These are phyloP conservation scores for Nemurella pictetii DNA, from an alignment of 2,888 invertebrate genomes.

Conservation along the genomic window DNA sequence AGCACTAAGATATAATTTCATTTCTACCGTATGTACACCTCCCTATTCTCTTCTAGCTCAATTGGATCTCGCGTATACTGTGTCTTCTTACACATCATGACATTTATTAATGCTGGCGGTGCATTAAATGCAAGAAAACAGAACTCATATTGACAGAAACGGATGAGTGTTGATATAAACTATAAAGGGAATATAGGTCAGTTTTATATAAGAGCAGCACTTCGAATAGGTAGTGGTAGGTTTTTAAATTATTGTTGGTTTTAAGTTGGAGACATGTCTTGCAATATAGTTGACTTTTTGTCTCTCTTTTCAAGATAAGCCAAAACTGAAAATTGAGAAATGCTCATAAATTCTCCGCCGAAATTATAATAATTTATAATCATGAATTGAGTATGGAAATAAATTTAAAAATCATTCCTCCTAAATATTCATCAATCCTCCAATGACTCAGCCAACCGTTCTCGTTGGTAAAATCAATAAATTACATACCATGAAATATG, in stretches of 20 bases:
- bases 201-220: too few species aligned
- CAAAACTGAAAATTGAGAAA: neutral
- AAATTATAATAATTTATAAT: neutral
- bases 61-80: constrained; percentile 2
- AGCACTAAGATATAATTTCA: constrained; percentile 19
- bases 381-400: neutral
- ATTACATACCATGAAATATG: neutral
- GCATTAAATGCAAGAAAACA: neutral
- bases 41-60: neutral
- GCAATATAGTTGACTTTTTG: too few species aligned
- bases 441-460: neutral
- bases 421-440: neutral
- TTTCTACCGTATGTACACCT: constrained; percentile 11
- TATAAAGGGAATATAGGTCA: neutral
- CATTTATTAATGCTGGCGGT: neutral
- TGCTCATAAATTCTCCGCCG: neutral
- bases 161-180: neutral
- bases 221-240: too few species aligned
- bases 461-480: neutral
- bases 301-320: too few species aligned
- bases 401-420: neutral
- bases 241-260: too few species aligned
- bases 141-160: neutral
- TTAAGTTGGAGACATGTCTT: too few species aligned
- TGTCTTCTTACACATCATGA: neutral